Evolutionary conservation across 2,113 vertebrate species (phyloP).

Genomic region (Sphyrna mokarran): DNA sequence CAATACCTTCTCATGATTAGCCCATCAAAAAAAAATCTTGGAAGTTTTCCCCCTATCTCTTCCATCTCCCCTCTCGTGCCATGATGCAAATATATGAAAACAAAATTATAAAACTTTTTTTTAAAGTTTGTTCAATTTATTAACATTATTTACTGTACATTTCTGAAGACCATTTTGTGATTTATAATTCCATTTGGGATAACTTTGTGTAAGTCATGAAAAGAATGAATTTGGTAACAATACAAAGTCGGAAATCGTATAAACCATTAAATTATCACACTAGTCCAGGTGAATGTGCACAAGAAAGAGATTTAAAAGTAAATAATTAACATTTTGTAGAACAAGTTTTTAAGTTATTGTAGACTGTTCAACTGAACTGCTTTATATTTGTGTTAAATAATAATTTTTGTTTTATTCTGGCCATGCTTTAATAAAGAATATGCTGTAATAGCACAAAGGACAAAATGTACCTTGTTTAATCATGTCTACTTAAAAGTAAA

Average conservation of each 20-base stretch:
- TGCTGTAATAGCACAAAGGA: not conserved
- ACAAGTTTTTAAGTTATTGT: not conserved
- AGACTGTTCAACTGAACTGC: not conserved
- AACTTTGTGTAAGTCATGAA: too few species aligned
- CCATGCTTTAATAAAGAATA: not conserved
- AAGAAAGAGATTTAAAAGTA: not conserved
- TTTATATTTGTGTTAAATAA: not conserved
- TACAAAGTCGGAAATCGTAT: too few species aligned
- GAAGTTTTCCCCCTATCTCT: too few species aligned
- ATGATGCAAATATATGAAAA: too few species aligned
- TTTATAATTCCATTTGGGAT: not conserved
- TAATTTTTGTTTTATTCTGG: not conserved
- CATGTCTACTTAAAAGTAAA: not conserved
- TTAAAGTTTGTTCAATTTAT: not conserved
- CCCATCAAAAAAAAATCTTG: too few species aligned
- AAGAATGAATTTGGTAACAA: too few species aligned
- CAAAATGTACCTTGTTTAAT: not conserved
- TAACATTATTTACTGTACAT: not conserved
- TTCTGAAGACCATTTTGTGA: not conserved
- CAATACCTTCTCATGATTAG: too few species aligned
- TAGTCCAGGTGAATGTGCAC: not conserved
- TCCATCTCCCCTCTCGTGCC: too few species aligned
- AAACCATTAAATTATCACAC: too few species aligned
- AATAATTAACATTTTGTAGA: not conserved
- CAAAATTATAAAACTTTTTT: not conserved